These are phyloP conservation scores for Odontomyia ornata DNA, from an alignment of 2,888 invertebrate species.

Conservation along the genomic window DNA sequence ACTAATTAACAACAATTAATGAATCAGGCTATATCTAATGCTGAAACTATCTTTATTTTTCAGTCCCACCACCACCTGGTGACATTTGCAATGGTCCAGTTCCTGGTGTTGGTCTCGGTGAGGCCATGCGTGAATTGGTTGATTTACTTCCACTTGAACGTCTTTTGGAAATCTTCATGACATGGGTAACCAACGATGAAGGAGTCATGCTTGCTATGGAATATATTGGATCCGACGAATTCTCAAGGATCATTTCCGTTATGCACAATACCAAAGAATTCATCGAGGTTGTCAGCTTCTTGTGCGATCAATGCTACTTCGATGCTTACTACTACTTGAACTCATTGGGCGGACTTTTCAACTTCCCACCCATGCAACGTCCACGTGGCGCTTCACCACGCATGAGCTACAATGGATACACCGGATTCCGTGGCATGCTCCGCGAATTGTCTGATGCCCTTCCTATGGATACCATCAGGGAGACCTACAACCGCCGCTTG, in stretches of 20 bases:
- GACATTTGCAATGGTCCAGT: conserved; percentile 42
- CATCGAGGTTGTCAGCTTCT: conserved; percentile 45
- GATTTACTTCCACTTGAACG: conserved; percentile 44
- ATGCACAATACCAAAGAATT: conserved; percentile 49
- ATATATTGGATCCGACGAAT: conserved; percentile 40
- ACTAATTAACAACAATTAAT: not conserved
- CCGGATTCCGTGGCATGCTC: conserved; percentile 46
- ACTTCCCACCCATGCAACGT: conserved; percentile 46
- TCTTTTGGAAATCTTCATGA: conserved; percentile 43
- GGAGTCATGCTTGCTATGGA: conserved; percentile 45
- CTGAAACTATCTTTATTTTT: not conserved
- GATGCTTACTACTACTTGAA: conserved; percentile 50
- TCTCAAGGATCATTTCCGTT: conserved; percentile 42
- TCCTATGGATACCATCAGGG: conserved; percentile 43
- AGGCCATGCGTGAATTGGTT: conserved; percentile 45
- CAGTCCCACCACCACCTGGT: conserved; percentile 50
- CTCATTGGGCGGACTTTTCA: conserved; percentile 45
- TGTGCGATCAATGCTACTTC: conserved; percentile 48
- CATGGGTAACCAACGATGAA: conserved; percentile 44
- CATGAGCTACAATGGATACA: not conserved
- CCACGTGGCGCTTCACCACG: conserved; percentile 30
- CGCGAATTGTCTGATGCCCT: conserved; percentile 44
- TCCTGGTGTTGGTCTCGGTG: conserved; percentile 44
- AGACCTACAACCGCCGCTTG: conserved; percentile 29
- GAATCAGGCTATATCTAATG: not conserved